These are phyloP conservation scores for Scaptomyza polygonia DNA, from an alignment of 2,888 invertebrate species.

Conservation along the genomic window DNA sequence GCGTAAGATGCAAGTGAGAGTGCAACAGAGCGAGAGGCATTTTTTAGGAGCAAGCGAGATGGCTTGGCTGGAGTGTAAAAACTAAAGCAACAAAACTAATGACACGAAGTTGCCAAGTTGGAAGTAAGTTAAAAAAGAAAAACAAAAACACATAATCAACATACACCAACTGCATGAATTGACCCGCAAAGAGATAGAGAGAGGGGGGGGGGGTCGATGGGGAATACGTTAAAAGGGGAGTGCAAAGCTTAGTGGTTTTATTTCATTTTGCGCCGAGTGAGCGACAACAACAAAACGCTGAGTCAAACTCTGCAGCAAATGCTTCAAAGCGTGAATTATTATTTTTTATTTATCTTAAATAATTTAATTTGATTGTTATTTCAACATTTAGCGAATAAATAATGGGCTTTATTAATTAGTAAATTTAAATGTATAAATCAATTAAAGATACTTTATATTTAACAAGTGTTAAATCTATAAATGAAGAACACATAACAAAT, in stretches of 20 bases:
- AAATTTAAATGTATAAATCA: too few species aligned
- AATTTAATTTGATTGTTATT: too few species aligned
- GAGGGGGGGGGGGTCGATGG: too few species aligned
- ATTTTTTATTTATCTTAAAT: too few species aligned
- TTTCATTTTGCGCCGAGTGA: slow-evolving; percentile 19
- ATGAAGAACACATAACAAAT: too few species aligned
- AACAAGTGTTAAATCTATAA: too few species aligned
- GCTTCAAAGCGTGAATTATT: slow-evolving; percentile 29
- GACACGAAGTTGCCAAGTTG: slow-evolving; percentile 55
- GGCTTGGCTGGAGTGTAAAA: slow-evolving; percentile 5
- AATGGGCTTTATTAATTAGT: too few species aligned
- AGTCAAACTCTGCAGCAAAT: slow-evolving; percentile 15
- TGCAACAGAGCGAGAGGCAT: slow-evolving; percentile 29
- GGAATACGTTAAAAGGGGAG: not conserved
- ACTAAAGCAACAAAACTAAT: slow-evolving; percentile 19
- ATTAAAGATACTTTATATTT: too few species aligned
- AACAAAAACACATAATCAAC: slow-evolving; percentile 68
- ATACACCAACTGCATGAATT: slow-evolving; percentile 51
- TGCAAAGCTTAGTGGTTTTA: slow-evolving; percentile 17
- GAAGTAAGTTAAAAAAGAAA: slow-evolving; percentile 62
- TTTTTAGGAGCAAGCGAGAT: slow-evolving; percentile 5
- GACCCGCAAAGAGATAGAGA: slow-evolving; percentile 23
- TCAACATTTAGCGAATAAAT: too few species aligned
- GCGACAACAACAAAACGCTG: slow-evolving; percentile 28
- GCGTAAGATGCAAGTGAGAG: slow-evolving; percentile 31